Evolutionary conservation across 1,140 invertebrate species (phyloP).

Genomic region (Frieseomelitta varia): DNA sequence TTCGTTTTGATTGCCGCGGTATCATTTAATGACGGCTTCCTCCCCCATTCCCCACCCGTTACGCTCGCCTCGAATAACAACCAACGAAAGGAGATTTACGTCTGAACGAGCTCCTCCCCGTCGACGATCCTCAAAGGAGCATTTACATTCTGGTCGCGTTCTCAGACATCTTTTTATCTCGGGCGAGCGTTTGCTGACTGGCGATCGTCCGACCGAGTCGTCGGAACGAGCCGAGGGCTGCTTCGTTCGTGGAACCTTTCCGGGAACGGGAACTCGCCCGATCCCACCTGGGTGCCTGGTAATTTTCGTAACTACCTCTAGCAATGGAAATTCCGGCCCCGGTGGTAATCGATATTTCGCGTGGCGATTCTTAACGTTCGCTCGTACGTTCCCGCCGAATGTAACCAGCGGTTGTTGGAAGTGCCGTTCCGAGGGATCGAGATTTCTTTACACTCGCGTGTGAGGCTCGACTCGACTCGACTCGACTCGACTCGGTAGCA

Average conservation of each 20-base stretch:
- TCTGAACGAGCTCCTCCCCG: neutral
- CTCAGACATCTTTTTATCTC: neutral
- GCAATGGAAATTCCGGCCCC: neutral
- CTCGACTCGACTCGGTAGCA: no score
- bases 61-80: slow-evolving; percentile 22
- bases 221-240: neutral
- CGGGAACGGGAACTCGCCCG: neutral
- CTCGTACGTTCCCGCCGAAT: neutral
- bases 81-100: slow-evolving; percentile 13
- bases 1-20: neutral
- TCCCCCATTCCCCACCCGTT: neutral
- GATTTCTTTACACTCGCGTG: neutral
- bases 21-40: neutral
- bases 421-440: neutral
- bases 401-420: neutral
- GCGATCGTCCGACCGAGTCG: neutral
- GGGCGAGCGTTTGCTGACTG: neutral
- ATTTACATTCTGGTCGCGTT: neutral
- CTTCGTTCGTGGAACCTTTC: no score
- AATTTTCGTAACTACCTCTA: neutral
- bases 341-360: neutral
- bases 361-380: neutral
- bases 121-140: neutral
- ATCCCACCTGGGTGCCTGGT: no score
- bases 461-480: no score